Evolutionary conservation across 2,888 invertebrate species (phyloP).

Genomic region (Buathra laborator): DNA sequence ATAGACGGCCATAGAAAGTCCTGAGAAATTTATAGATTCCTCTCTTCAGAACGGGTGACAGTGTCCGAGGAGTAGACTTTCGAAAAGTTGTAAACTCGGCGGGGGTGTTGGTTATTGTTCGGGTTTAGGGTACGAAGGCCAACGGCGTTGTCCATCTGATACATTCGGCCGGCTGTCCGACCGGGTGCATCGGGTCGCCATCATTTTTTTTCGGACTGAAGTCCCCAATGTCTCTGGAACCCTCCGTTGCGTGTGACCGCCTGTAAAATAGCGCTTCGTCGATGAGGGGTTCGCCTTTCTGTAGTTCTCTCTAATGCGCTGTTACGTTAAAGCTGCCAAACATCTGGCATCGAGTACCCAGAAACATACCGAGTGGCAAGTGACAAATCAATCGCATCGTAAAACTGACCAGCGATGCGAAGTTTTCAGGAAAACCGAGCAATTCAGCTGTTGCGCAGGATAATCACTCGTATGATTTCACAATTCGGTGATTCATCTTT

Average conservation of each 20-base stretch:
- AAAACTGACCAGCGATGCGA: no score
- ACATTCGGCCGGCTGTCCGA: conserved; percentile 35
- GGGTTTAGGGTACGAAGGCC: conserved; percentile 38
- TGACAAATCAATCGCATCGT: no score
- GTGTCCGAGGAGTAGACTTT: conserved; percentile 66
- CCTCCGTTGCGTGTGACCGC: conserved; percentile 21
- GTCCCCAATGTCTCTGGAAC: not conserved
- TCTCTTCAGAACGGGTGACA: conserved; percentile 1
- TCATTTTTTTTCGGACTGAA: conserved; percentile 36
- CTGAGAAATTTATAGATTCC: not conserved
- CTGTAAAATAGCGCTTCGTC: conserved; percentile 47
- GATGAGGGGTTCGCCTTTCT: not conserved
- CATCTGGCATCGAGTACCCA: conserved; percentile 36
- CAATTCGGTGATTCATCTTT: no score
- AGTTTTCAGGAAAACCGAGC: no score
- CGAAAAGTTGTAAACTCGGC: conserved; percentile 72
- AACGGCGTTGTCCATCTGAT: conserved; percentile 24
- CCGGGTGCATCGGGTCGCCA: conserved; percentile 50
- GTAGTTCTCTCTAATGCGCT: conserved; percentile 2
- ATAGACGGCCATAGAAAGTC: conserved; percentile 29
- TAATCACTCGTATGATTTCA: no score
- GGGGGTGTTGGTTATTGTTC: conserved; percentile 55
- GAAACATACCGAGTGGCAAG: no score
- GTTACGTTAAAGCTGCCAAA: conserved; percentile 6
- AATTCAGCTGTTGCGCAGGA: no score